Conservation (phyloP, 37 sponge, comb jelly and placozoan species). For the Spongia lamella region DNA sequence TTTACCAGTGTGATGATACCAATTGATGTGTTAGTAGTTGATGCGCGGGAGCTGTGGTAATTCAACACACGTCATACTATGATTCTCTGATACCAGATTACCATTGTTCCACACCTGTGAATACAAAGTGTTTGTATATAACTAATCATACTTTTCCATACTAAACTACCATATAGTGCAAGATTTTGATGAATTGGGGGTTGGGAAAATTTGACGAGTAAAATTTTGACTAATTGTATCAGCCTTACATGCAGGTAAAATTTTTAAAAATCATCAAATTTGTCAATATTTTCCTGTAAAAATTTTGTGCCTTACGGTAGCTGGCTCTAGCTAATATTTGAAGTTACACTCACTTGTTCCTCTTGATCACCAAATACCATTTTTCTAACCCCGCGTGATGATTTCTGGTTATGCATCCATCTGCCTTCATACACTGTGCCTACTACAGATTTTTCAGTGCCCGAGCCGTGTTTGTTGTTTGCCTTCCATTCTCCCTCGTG, state of each 20-base stretch:
- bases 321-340: background rate
- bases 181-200: too few species aligned
- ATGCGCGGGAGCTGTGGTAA: constrained; percentile 58
- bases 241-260: too few species aligned
- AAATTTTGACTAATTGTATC: too few species aligned
- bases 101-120: constrained; percentile 70
- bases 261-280: too few species aligned
- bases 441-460: constrained; percentile 66
- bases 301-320: too few species aligned
- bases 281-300: too few species aligned
- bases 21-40: constrained; percentile 45
- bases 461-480: constrained; percentile 74
- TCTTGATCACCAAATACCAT: constrained; percentile 62
- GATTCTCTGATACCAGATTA: constrained; percentile 26
- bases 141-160: too few species aligned
- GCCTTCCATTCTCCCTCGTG: constrained; percentile 68
- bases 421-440: constrained; percentile 74
- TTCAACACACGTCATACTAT: constrained; percentile 66
- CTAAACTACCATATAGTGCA: too few species aligned
- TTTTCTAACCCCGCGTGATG: constrained; percentile 56
- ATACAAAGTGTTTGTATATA: too few species aligned
- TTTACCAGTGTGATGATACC: too few species aligned
- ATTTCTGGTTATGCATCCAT: constrained; percentile 70
- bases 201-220: too few species aligned
- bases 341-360: constrained; percentile 64